Evolutionary conservation across 1,140 invertebrate species (phyloP).

Genomic region (Leptopilina clavipes): DNA sequence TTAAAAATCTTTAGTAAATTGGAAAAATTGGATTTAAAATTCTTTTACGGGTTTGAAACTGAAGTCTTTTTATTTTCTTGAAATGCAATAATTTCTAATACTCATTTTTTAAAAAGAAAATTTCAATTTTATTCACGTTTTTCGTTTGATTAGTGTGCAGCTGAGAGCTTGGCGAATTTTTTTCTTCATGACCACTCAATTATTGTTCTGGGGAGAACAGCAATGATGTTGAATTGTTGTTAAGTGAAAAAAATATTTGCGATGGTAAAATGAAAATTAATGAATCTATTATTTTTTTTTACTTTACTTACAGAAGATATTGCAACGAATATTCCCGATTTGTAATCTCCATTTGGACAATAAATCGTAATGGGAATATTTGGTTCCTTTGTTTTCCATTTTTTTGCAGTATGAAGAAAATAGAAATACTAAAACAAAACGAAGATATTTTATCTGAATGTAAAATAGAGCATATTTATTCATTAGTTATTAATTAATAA

Average conservation of each 20-base stretch:
- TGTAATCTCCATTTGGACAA: background rate
- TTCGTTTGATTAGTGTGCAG: too few species aligned
- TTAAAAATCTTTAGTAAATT: background rate
- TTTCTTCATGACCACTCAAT: too few species aligned
- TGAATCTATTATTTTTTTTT: background rate
- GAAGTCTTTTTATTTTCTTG: too few species aligned
- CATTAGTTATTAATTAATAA: too few species aligned
- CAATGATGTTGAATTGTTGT: too few species aligned
- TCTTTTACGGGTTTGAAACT: background rate
- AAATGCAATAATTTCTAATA: too few species aligned
- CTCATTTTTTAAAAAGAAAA: too few species aligned
- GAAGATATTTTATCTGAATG: too few species aligned
- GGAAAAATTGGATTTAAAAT: background rate
- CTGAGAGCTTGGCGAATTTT: too few species aligned
- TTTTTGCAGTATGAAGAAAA: background rate
- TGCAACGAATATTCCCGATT: background rate
- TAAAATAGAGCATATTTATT: background rate
- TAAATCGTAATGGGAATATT: background rate
- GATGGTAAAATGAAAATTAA: background rate
- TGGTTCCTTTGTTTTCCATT: background rate
- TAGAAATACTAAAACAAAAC: background rate
- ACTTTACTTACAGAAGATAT: constrained; percentile 13
- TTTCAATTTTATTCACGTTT: too few species aligned
- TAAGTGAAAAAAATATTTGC: too few species aligned
- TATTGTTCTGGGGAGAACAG: too few species aligned